Base-by-base conservation (phyloP, 1,140 invertebrate species). In the Charaxes varanes region DNA sequence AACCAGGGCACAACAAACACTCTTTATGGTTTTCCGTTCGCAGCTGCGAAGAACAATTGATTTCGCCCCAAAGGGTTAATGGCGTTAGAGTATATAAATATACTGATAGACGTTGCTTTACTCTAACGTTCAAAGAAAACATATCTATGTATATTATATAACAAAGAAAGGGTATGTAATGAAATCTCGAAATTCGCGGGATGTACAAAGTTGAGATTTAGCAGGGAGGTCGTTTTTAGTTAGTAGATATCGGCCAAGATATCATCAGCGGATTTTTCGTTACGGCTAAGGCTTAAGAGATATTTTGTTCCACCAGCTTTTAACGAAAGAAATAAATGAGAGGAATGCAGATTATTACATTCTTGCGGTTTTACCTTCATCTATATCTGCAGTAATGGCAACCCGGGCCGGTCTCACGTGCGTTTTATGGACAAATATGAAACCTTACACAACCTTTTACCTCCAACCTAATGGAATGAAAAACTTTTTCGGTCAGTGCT, bases 361-460 rank as follows among this genome's bases (percentile, higher is more conserved):
- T 32, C 15, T 11, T 19, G 35, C 14, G 42, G 28, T 45, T 45
- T 45, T 45, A 45, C 42, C 28, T 45, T 27, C 11, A 33, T 12
- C 28, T 35, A 37, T 45, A 24, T 27, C 42, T 31, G 34, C 26
- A n/a, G 24, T 44, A 32, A 45, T 33, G 27, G 42, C 32, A 16
- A 15, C 41, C 35, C 31, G 33, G 43, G 43, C n/a, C n/a, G n/a
- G n/a, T 45, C 18, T 41, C 56, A 62, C 49, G 59, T 68, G 59
- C 53, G 48, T 65, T 65, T 69, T 65, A 69, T 54, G 54, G 47
- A 28, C 18, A 47, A 62, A 54, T 62, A 54, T 64, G 59, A 65
- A 67, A 58, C 34, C 27, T 37, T 38, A 32, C 15, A 22, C 32
- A 21, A 38, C 34, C 42, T 38, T 38, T 45, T 38, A 32, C 22